Evolutionary conservation across 1,140 invertebrate genomes (phyloP), one percentile per base, ranked within the genome.

Genomic region (Zaprionus gabonicus): DNA sequence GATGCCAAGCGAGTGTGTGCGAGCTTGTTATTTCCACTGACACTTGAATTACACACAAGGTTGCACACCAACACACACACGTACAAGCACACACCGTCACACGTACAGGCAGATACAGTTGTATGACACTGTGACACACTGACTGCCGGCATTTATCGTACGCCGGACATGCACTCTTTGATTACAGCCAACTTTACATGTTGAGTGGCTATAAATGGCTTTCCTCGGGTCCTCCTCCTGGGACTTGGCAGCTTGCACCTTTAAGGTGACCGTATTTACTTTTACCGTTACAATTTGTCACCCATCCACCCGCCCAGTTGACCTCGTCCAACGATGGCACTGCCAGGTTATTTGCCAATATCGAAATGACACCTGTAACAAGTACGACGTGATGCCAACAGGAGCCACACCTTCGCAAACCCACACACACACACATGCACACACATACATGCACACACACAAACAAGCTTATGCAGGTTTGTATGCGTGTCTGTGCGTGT

Each of bases 361-460:
- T 82, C 69, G 56, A 68, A 80, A 69, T 84, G 75, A 88, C 66
- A 90, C 72, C 79, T 66, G 57, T 81, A 88, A 81, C 84, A 84
- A 80, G 72, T 79, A 80, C 78, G 67, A 90, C 84, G 84, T 90
- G 81, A 81, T 88, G 85, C 81, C 84, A 84, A 81, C 85, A 88
- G 76, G 81, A 79, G 81, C 58, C 75, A 84, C 76, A 51, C 28
- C n/a, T 3, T 25, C 20, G 23, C 12, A 41, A 7, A 31, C 28
- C 27, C 27, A 28, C 27, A 28, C 41, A 9, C 53, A 23, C 23
- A 23, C 23, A 23, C 1, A 23, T 1, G 31, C 44, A 17, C 60
- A 49, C 31, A 44, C 51, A 65, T 13, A 28, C 38, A 23, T 36
- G 44, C 23, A 23, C 28, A 53, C 44, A 66, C 17, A 63, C 23